Evolutionary conservation across 1,140 invertebrate genomes (phyloP).

Genomic region (Drosophila kepulauana): DNA sequence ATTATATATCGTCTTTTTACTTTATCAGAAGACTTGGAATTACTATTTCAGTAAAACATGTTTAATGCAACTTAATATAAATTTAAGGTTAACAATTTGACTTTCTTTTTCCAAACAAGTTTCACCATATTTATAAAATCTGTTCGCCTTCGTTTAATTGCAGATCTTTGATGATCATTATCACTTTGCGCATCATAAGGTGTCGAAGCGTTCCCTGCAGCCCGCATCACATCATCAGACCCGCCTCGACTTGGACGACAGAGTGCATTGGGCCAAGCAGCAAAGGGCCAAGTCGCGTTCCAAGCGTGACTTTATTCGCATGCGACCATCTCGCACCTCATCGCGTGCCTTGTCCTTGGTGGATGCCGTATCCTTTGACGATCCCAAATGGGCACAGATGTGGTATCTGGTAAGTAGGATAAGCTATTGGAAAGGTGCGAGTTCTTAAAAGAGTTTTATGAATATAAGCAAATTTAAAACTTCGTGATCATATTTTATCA

Average conservation of each 20-base stretch:
- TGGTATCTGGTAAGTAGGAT: constrained; percentile 93
- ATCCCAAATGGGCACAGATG: constrained; percentile 94
- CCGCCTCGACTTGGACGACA: constrained; percentile 88
- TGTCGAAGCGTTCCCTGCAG: constrained; percentile 90
- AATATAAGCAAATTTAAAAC: too few relatives aligned
- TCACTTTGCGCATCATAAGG: constrained; percentile 91
- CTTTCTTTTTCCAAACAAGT: too few relatives aligned
- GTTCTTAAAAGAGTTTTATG: too few relatives aligned
- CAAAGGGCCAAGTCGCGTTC: constrained; percentile 89
- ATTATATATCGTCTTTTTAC: too few relatives aligned
- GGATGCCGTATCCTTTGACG: constrained; percentile 87
- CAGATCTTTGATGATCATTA: constrained; percentile 93
- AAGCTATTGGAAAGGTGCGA: too few relatives aligned
- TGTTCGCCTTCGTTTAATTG: constrained; percentile 84
- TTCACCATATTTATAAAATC: too few relatives aligned
- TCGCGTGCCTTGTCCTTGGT: constrained; percentile 63
- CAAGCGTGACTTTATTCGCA: constrained; percentile 89
- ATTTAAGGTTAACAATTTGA: too few relatives aligned
- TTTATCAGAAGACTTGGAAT: too few relatives aligned
- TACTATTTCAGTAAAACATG: too few relatives aligned
- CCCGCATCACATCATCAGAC: constrained; percentile 89
- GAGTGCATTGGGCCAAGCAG: constrained; percentile 90
- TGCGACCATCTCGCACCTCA: constrained; percentile 82
- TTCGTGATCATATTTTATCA: too few relatives aligned
- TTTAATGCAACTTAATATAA: too few relatives aligned